A percentile compares a stretch with the other conserved stretches of the same genome.
Conservation (phyloP, 2,888 invertebrate species). For the Emmelina monodactyla region DNA sequence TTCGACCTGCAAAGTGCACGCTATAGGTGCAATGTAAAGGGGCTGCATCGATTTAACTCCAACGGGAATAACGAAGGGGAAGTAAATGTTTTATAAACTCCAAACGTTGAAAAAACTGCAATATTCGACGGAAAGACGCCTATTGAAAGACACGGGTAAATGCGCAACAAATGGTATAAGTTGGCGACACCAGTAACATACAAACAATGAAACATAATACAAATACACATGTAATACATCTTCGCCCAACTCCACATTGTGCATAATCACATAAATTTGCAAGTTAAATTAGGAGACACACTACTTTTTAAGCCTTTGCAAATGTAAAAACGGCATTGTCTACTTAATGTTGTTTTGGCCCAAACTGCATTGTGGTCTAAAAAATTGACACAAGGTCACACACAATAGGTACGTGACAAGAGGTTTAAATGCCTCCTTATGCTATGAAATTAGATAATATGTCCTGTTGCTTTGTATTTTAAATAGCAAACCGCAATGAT, state of each 20-base stretch:
- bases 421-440: conserved; percentile 2
- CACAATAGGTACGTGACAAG: conserved; percentile 19
- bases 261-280: conserved; percentile 58
- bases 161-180: conserved; percentile 7
- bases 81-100: neutral
- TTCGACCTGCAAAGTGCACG: conserved; percentile 25
- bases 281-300: conserved; percentile 52
- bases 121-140: neutral
- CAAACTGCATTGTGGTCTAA: conserved; percentile 25
- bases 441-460: conserved; percentile 1
- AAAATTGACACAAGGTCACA: conserved; percentile 41
- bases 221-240: conserved; percentile 51
- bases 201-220: conserved; percentile 27
- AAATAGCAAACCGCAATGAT: neutral
- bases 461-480: neutral
- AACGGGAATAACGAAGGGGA: conserved; percentile 28
- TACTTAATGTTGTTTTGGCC: conserved; percentile 25
- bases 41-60: conserved; percentile 33
- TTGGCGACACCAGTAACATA: conserved; percentile 2
- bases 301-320: conserved; percentile 49
- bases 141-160: no score
- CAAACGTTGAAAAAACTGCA: neutral
- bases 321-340: conserved; percentile 47
- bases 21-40: conserved; percentile 18
- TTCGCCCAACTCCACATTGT: conserved; percentile 43